Evolutionary conservation across 30 jellyfish, hydroid and myxozoan species (phyloP), one percentile per base, ranked within the genome.

Genomic region (Aurelia sp.): DNA sequence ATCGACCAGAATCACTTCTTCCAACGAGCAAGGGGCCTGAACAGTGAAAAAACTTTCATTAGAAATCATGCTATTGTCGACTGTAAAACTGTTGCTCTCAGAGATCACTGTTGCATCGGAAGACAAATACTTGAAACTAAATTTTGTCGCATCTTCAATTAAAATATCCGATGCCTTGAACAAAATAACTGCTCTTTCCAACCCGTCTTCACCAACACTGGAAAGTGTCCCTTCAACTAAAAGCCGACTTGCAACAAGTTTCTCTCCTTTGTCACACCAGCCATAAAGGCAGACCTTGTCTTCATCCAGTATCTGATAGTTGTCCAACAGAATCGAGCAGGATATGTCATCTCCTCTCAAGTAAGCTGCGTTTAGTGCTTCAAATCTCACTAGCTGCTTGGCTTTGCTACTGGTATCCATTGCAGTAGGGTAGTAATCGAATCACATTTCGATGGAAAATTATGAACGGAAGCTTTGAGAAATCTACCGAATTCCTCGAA

Each of bases 271-370:
- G 12, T 51, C 68, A 30, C 38, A 22, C 72, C 74, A 61, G 22
- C 81, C 92, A 72, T 52, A 69, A n/a, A 82, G 55, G n/a, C 72
- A 74, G 9, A 82, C 60, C 1, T 13, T 30, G 62, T 82, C 92
- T 15, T 59, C 76, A 9, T 30, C 80, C 9, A 72, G 11, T 9
- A 60, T 19, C 79, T 59, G 55, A 78, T 68, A 71, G 57, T 58
- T 50, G 31, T 51, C 27, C 4, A 82, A 60, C 4, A 58, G 30
- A 18, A 71, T 21, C 16, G 41, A 63, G 47, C 82, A 82, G 2
- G 53, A 35, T 22, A 82, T 63, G 60, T 60, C 74, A 13, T 69
- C 72, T 27, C 81, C 86, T 41, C 18, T 72, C 27, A 16, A 4
- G 20, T 68, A 68, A 21, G n/a, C 64, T 13, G 19, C 48, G 24